Percentiles rank a stretch among this genome's conserved stretches.
phyloP scores from a whole-genome alignment of 2,888 invertebrate genomes.

The Seira sanloemensis region DNA sequence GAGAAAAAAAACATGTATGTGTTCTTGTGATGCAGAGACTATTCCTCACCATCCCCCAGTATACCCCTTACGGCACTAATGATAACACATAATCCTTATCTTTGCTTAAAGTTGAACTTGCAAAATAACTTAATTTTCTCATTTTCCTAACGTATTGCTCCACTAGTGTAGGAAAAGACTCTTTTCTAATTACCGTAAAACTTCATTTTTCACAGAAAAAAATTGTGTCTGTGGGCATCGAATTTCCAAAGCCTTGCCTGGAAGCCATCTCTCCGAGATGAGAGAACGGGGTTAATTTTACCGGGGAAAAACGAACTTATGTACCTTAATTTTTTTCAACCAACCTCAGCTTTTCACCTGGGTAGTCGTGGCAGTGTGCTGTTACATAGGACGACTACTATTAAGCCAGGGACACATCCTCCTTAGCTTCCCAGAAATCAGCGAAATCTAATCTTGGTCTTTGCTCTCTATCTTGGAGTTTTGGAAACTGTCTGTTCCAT shows the following conservation, averaged over 20 bases:
- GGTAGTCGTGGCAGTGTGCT: no score
- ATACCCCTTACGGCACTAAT: neutral
- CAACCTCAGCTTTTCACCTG: neutral
- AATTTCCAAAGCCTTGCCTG: neutral
- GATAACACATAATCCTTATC: neutral
- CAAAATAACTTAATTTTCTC: neutral
- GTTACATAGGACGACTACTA: neutral
- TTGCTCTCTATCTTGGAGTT: neutral
- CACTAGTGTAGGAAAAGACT: neutral
- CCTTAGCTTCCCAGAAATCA: neutral
- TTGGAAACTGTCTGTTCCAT: no score
- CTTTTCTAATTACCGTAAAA: neutral
- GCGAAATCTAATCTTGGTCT: neutral
- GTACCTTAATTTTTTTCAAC: neutral
- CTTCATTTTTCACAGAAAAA: neutral
- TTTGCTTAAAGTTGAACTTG: neutral
- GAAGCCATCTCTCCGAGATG: neutral
- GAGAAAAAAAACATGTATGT: neutral
- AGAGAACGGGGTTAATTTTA: neutral
- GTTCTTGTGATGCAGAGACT: no score
- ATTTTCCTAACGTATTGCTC: neutral
- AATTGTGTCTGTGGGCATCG: conserved; percentile 4
- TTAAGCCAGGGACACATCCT: neutral
- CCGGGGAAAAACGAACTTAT: neutral
- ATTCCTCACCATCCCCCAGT: no score